A percentile compares a stretch with the other conserved stretches of the same genome.
Evolutionary conservation across 2,888 invertebrate species (phyloP).

Genomic region (Phymatocera aterrima): DNA sequence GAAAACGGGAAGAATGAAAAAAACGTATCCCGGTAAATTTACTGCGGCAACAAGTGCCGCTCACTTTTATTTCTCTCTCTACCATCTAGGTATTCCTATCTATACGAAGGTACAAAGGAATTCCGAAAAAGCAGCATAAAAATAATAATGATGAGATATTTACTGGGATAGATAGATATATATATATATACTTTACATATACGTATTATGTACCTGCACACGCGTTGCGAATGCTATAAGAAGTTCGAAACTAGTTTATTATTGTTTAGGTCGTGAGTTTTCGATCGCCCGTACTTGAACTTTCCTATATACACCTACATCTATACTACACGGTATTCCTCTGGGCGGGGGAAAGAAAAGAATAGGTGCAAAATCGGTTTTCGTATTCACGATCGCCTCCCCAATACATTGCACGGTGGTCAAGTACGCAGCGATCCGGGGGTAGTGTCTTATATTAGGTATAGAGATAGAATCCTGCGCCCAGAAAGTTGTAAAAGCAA

Average conservation of each 20-base stretch:
- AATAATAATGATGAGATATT: no score
- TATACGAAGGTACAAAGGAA: not conserved
- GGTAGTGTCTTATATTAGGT: not conserved
- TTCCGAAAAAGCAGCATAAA: no score
- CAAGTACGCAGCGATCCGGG: not conserved
- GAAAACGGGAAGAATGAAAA: not conserved
- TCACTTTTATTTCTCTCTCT: slow-evolving; percentile 10
- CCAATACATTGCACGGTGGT: not conserved
- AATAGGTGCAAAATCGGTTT: slow-evolving; percentile 3
- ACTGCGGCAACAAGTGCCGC: slow-evolving; percentile 23
- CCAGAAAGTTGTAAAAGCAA: slow-evolving; percentile 15
- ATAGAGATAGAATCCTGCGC: not conserved
- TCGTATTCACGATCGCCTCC: not conserved
- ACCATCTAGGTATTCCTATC: not conserved
- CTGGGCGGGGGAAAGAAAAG: not conserved
- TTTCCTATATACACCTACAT: not conserved
- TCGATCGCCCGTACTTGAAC: no score
- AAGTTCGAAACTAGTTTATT: not conserved
- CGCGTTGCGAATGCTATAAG: no score
- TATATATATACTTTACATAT: not conserved
- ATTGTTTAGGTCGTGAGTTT: not conserved
- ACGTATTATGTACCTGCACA: no score
- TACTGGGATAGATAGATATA: not conserved
- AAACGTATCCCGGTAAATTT: not conserved
- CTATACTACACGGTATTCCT: not conserved